Conservation (phyloP, 2,888 invertebrate genomes). For the Magallana nippona region DNA sequence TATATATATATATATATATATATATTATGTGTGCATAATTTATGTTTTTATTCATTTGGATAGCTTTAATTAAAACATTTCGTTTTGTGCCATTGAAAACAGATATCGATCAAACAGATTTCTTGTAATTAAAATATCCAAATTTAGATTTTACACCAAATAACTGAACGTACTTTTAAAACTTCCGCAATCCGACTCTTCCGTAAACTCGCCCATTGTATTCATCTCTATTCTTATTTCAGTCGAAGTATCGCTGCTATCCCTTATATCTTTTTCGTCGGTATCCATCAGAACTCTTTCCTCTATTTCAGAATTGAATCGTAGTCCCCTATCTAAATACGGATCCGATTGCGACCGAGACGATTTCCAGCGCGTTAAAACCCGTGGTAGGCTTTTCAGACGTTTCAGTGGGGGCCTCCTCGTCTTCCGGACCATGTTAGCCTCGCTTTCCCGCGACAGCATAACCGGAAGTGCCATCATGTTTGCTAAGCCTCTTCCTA, state of each 20-base stretch:
- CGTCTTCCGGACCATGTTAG: background rate
- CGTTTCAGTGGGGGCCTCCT: background rate
- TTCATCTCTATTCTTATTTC: background rate
- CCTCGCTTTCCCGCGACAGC: background rate
- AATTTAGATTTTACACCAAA: background rate
- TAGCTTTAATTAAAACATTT: no score
- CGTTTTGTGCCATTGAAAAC: no score
- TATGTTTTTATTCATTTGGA: no score
- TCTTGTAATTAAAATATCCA: no score
- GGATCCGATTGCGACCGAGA: background rate
- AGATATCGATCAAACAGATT: no score
- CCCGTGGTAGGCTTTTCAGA: background rate
- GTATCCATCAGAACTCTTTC: background rate
- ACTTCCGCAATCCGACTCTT: slow-evolving; percentile 10
- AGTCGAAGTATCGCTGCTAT: background rate
- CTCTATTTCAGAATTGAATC: background rate
- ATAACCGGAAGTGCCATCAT: slow-evolving; percentile 19
- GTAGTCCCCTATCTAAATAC: background rate
- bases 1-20: no score
- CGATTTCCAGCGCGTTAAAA: background rate
- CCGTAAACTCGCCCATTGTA: background rate
- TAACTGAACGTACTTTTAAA: slow-evolving; percentile 15
- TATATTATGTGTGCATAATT: no score
- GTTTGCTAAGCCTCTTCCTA: slow-evolving; percentile 8
- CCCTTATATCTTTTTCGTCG: background rate